Percentiles rank a stretch among this genome's conserved stretches.
Evolutionary conservation across 2,113 vertebrate genomes (phyloP).

Genomic region (Cryptomyrus ogoouensis): DNA sequence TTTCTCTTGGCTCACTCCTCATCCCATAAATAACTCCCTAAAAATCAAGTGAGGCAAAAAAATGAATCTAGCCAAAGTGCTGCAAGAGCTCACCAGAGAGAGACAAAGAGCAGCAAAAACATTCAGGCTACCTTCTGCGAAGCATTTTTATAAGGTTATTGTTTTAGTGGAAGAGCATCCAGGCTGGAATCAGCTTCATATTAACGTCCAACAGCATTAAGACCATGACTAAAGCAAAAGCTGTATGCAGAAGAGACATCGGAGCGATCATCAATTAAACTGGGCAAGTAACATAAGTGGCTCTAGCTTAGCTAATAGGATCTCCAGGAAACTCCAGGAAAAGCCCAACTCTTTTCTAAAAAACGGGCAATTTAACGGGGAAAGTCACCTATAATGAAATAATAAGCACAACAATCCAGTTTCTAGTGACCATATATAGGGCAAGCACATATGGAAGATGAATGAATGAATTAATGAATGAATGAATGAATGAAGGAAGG

Average conservation of each 20-base stretch:
- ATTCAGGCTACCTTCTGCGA: not conserved
- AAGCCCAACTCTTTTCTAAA: not conserved
- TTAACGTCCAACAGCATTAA: not conserved
- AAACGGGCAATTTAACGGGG: not conserved
- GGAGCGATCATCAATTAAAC: not conserved
- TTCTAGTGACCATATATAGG: not conserved
- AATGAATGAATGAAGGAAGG: not conserved
- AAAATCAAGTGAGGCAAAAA: constrained; percentile 6
- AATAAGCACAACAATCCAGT: not conserved
- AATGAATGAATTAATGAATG: not conserved
- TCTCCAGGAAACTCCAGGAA: not conserved
- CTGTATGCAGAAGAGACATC: not conserved
- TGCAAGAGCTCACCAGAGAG: constrained; percentile 27
- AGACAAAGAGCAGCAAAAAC: constrained; percentile 24
- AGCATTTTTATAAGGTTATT: not conserved
- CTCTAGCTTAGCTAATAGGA: not conserved
- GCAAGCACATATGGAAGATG: not conserved
- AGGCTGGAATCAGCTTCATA: not conserved
- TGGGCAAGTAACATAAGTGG: not conserved
- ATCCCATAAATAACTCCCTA: constrained; percentile 18
- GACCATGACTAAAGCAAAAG: not conserved
- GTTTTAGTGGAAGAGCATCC: not conserved
- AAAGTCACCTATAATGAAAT: not conserved
- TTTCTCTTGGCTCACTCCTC: constrained; percentile 8
- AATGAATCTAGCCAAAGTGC: not conserved